These are phyloP conservation scores for Sialia sialis DNA, from an alignment of 2,113 vertebrate species.

Conservation along the genomic window DNA sequence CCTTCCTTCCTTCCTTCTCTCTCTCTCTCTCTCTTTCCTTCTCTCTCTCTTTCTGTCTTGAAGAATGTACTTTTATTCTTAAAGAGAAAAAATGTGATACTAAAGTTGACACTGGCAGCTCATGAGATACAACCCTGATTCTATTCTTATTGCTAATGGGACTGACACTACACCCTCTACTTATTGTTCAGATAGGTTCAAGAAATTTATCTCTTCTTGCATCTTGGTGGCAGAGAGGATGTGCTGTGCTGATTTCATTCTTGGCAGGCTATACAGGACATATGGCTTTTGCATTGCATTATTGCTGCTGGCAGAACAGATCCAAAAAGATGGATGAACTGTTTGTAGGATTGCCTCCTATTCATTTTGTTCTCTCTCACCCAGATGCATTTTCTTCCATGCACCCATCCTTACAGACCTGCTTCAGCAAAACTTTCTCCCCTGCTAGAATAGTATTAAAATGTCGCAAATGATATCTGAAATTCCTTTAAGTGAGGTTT, in stretches of 20 bases:
- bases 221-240: not conserved
- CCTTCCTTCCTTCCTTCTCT: no score
- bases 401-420: not conserved
- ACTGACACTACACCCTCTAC: not conserved
- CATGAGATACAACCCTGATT: not conserved
- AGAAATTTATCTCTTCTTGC: not conserved
- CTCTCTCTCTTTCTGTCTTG: no score
- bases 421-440: not conserved
- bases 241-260: not conserved
- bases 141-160: conserved; percentile 13
- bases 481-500: not conserved
- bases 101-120: not conserved
- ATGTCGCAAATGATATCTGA: not conserved
- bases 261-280: not conserved
- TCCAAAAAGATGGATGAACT: conserved; percentile 44
- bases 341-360: conserved; percentile 33
- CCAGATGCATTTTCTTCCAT: not conserved
- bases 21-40: not conserved
- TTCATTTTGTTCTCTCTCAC: not conserved
- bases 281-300: conserved; percentile 17
- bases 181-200: not conserved
- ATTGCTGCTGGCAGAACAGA: not conserved
- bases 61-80: not conserved
- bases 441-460: not conserved
- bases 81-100: not conserved